Evolutionary conservation across 2,888 invertebrate species (phyloP).

Genomic region (Patella caerulea): DNA sequence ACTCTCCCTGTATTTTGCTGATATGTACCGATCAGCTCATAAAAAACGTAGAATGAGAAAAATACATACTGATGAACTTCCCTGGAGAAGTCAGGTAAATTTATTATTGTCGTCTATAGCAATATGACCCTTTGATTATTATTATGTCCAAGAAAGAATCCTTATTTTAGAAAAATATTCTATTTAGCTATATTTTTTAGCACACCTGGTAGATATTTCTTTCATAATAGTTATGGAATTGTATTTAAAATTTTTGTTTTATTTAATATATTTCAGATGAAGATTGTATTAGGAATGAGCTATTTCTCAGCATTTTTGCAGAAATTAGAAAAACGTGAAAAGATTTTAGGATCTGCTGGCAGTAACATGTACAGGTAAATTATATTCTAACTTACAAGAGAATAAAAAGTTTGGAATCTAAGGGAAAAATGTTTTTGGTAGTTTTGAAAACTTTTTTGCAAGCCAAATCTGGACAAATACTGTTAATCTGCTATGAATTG

Average conservation of each 20-base stretch:
- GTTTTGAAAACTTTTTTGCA: no score
- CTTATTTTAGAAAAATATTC: no score
- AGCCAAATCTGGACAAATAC: no score
- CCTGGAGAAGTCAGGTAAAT: slow-evolving; percentile 66
- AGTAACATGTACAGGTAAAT: slow-evolving; percentile 54
- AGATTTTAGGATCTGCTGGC: slow-evolving; percentile 52
- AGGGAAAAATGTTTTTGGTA: no score
- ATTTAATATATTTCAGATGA: slow-evolving; percentile 51
- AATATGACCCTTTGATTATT: no score
- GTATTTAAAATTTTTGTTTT: neutral
- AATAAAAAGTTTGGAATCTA: no score
- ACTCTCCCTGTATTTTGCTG: slow-evolving; percentile 58
- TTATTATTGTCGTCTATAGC: neutral
- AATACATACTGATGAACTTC: slow-evolving; percentile 63
- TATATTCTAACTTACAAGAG: no score
- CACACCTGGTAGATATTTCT: no score
- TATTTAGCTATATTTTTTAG: no score
- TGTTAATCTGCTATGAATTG: no score
- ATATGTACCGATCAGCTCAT: slow-evolving; percentile 50
- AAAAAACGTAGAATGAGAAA: slow-evolving; percentile 57
- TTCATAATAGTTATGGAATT: no score
- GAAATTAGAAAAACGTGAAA: slow-evolving; percentile 65
- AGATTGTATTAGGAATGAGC: slow-evolving; percentile 64
- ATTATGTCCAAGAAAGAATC: no score
- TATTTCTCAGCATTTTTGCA: slow-evolving; percentile 66